Base-by-base conservation (phyloP, 2,797 vertebrate genomes). In the Crypturellus tataupa region DNA sequence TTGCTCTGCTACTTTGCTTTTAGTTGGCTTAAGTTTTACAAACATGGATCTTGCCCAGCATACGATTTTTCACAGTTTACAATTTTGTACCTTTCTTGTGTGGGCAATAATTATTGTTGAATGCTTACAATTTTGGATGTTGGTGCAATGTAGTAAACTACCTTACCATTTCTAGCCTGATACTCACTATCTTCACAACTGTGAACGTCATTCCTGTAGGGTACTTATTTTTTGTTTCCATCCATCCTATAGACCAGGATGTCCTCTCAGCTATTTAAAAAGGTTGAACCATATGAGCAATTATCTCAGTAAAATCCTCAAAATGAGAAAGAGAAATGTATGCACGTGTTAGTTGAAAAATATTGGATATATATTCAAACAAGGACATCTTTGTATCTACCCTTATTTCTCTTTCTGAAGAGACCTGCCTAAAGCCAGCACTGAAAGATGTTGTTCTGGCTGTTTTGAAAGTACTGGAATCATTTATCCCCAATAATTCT, bases 1-100 rank as follows among this genome's bases (percentile, higher is more conserved):
- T 84, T 86, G 24, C 51, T 85, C 55, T 78, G 49, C 81, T 93
- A 37, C 70, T 85, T 4, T 72, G 63, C 69, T 93, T 93, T 94
- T 25, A 27, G 46, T 87, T 78, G 42, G 73, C 77, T 93, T 9
- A 27, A 1, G 56, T 80, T 93, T 94, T 73, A 80, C 69, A 93
- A 88, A 83, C n/a, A 29, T 7, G 4, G 25, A 37, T 84, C 27
- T 90, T 89, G 33, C n/a, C 91, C 35, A 67, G 27, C 1, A 1
- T 71, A 40, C 51, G 14, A 2, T 23, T 72, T 49, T 88, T 76
- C 63, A 60, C 59, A 44, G 64, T 60, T 89, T 94, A 40, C n/a
- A 33, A 7, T 86, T 82, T 89, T 78, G 14, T 62, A 55, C 65
- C 14, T 87, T 88, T 69, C 56, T 60, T 77, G 24, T 58, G 35